phyloP scores from a whole-genome alignment of 2,113 vertebrate genomes.

The Micronycteris hirsuta region DNA sequence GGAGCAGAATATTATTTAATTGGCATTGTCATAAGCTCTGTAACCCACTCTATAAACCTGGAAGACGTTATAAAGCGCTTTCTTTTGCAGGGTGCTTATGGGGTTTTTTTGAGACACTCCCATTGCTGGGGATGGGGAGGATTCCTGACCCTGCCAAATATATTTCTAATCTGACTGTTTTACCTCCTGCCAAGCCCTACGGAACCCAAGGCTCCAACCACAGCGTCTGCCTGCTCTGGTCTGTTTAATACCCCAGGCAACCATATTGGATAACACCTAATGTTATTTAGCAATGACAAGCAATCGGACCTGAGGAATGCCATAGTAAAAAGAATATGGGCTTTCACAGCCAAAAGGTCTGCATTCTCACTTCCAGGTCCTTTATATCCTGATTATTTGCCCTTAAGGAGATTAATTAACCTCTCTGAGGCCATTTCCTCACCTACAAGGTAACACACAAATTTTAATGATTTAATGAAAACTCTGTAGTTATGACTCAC shows the following conservation, averaged over 20 bases:
- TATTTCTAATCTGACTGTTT: neutral
- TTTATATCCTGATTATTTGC: neutral
- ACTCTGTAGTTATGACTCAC: neutral
- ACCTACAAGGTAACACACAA: neutral
- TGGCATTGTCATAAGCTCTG: neutral
- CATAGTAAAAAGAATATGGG: neutral
- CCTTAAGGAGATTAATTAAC: neutral
- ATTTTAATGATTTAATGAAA: conserved; percentile 18
- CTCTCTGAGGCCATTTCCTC: neutral
- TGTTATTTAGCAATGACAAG: neutral
- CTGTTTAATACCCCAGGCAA: neutral
- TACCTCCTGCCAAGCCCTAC: neutral
- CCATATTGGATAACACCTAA: neutral
- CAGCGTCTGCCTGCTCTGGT: neutral
- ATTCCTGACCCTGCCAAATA: neutral
- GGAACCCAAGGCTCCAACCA: neutral
- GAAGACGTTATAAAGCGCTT: neutral
- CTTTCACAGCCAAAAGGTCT: neutral
- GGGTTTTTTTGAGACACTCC: neutral
- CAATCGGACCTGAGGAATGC: neutral
- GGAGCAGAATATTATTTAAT: neutral
- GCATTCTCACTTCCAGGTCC: neutral
- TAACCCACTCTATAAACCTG: neutral
- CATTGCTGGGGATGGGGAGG: neutral
- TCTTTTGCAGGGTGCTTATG: neutral